Percentiles rank a stretch among this genome's conserved stretches.
phyloP scores from a whole-genome alignment of 2,888 invertebrate species.

The Tanytarsus gracilentus region DNA sequence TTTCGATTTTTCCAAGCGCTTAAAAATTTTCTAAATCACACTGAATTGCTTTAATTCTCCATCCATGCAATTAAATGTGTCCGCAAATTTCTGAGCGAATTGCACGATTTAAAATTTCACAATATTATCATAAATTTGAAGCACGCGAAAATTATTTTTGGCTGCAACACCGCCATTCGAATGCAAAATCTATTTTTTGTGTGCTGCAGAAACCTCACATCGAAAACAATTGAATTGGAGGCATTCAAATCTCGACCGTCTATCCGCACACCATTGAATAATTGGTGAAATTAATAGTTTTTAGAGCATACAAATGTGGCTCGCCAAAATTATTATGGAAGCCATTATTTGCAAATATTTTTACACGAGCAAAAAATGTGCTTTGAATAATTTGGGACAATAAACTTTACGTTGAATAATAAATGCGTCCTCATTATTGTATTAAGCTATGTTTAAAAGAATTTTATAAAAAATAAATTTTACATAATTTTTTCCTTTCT shows the following conservation, averaged over 20 bases:
- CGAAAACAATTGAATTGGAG: conserved; percentile 8
- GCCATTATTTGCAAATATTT: background rate
- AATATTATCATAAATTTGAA: conserved; percentile 1
- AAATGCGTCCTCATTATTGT: too few relatives aligned
- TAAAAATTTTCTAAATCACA: too few relatives aligned
- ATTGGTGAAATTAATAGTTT: conserved; percentile 13
- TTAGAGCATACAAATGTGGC: conserved; percentile 12
- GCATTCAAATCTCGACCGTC: background rate
- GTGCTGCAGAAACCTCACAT: conserved; percentile 7
- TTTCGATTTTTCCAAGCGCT: too few relatives aligned
- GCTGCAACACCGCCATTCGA: background rate
- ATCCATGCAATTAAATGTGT: too few relatives aligned
- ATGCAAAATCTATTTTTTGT: conserved; percentile 10
- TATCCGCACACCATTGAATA: conserved; percentile 4
- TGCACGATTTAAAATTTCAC: background rate
- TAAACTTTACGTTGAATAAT: too few relatives aligned
- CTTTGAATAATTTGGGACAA: too few relatives aligned
- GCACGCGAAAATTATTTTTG: background rate
- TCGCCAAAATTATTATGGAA: background rate
- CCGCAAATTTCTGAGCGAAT: too few relatives aligned
- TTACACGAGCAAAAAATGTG: too few relatives aligned
- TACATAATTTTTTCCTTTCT: too few relatives aligned
- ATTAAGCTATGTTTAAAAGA: too few relatives aligned
- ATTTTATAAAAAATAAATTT: too few relatives aligned
- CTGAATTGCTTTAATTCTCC: too few relatives aligned